A percentile compares a stretch with the other conserved stretches of the same genome.
These are phyloP conservation scores for Trissoscelio sp. DNA, from an alignment of 2,888 invertebrate genomes.

Conservation along the genomic window DNA sequence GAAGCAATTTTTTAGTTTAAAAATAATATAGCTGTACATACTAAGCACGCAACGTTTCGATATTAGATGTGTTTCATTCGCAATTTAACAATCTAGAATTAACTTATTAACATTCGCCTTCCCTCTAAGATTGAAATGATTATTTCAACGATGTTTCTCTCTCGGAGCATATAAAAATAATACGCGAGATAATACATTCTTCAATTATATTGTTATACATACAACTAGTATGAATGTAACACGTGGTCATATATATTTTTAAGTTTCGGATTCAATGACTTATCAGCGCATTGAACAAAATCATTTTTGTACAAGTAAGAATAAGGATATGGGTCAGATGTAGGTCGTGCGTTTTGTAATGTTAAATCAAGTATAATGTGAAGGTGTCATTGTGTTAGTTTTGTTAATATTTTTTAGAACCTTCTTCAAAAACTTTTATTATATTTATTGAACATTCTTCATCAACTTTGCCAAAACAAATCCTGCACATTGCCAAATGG, in stretches of 20 bases:
- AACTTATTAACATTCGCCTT: constrained; percentile 10
- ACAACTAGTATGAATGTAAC: constrained; percentile 42
- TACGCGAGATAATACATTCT: constrained; percentile 52
- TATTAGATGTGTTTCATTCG: constrained; percentile 2
- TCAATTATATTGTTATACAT: constrained; percentile 64
- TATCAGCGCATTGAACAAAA: constrained; percentile 2
- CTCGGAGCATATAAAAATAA: constrained; percentile 28
- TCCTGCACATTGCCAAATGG: too few relatives aligned
- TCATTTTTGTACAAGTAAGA: constrained; percentile 45
- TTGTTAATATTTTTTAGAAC: too few relatives aligned
- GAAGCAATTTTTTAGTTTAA: background rate
- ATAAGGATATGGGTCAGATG: constrained; percentile 29
- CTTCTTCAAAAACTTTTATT: too few relatives aligned
- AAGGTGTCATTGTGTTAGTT: too few relatives aligned
- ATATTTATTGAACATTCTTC: too few relatives aligned
- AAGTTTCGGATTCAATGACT: constrained; percentile 25
- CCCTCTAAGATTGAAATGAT: background rate
- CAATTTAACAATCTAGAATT: background rate
- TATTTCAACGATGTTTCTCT: too few relatives aligned
- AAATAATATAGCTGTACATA: constrained; percentile 6
- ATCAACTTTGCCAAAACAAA: too few relatives aligned
- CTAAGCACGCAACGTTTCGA: background rate
- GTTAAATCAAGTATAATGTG: constrained; percentile 39
- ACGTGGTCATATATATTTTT: constrained; percentile 40
- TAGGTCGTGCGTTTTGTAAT: constrained; percentile 33